Evolutionary conservation across 2,888 invertebrate genomes (phyloP).

Genomic region (Mellilla xanthometata): DNA sequence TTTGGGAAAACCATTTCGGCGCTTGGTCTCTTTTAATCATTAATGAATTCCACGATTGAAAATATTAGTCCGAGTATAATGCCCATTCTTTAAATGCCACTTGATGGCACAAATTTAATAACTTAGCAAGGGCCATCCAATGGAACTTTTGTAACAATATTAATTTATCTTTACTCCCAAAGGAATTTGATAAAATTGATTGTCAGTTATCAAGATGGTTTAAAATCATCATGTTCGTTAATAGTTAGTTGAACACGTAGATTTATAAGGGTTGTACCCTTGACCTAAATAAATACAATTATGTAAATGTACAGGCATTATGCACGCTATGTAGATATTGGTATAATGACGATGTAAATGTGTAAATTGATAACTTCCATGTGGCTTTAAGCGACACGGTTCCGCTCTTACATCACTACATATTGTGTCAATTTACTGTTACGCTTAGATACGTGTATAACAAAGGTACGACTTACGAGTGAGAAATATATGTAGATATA

Average conservation of each 20-base stretch:
- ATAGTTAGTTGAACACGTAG: neutral
- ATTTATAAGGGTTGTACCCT: conserved; percentile 2
- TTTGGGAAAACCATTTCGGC: conserved; percentile 23
- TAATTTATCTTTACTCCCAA: conserved; percentile 66
- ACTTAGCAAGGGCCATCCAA: conserved; percentile 66
- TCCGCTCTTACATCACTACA: conserved; percentile 1
- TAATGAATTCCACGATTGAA: conserved; percentile 65
- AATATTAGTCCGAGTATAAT: conserved; percentile 70
- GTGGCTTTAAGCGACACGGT: conserved; percentile 5
- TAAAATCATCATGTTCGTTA: conserved; percentile 44
- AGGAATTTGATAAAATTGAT: conserved; percentile 76
- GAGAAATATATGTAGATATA: no score
- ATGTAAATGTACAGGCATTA: no score
- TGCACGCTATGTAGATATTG: no score
- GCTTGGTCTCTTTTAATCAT: conserved; percentile 42
- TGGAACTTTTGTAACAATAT: conserved; percentile 79
- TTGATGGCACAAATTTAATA: conserved; percentile 79
- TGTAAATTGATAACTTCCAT: conserved; percentile 5
- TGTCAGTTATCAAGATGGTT: conserved; percentile 71
- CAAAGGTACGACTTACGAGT: no score
- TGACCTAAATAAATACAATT: conserved; percentile 5
- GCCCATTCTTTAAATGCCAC: conserved; percentile 69
- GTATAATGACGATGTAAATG: conserved; percentile 2
- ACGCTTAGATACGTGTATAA: neutral
- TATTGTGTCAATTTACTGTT: neutral